A percentile compares a stretch with the other conserved stretches of the same genome.
Evolutionary conservation across 1,140 invertebrate genomes (phyloP).

Genomic region (Littorina saxatilis): DNA sequence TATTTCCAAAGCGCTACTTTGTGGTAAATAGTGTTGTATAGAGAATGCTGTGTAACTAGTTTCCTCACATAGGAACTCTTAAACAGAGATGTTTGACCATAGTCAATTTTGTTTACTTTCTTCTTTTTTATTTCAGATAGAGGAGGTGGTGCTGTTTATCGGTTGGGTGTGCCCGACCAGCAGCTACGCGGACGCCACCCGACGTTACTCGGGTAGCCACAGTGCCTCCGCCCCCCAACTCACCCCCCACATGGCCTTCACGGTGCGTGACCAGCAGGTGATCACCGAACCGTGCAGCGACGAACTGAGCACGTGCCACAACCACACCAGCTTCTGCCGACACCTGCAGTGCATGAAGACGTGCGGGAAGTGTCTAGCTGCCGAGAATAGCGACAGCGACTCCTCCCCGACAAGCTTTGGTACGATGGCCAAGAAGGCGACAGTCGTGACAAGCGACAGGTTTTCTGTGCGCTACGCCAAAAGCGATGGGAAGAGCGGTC

Average conservation of each 20-base stretch:
- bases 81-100: too few species aligned
- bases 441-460: background rate
- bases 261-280: conserved; percentile 2
- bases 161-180: conserved; percentile 29
- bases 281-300: conserved; percentile 32
- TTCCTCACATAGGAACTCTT: too few species aligned
- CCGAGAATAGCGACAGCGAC: background rate
- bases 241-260: conserved; percentile 23
- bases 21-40: too few species aligned
- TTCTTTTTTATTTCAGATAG: background rate
- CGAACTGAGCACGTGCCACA: conserved; percentile 24
- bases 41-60: too few species aligned
- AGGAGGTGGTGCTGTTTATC: conserved; percentile 23
- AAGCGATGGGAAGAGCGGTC: too few species aligned
- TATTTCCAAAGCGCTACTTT: too few species aligned
- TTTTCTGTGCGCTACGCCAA: conserved; percentile 1
- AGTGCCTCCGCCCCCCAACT: background rate
- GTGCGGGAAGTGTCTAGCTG: conserved; percentile 25
- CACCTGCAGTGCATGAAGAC: conserved; percentile 32
- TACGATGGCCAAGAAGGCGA: conserved; percentile 10
- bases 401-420: background rate
- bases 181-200: background rate
- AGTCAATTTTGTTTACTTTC: too few species aligned
- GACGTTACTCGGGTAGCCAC: background rate
- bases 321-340: conserved; percentile 27